Base-by-base conservation (phyloP, 2,888 invertebrate genomes). In the Dasysyrphus albostriatus region DNA sequence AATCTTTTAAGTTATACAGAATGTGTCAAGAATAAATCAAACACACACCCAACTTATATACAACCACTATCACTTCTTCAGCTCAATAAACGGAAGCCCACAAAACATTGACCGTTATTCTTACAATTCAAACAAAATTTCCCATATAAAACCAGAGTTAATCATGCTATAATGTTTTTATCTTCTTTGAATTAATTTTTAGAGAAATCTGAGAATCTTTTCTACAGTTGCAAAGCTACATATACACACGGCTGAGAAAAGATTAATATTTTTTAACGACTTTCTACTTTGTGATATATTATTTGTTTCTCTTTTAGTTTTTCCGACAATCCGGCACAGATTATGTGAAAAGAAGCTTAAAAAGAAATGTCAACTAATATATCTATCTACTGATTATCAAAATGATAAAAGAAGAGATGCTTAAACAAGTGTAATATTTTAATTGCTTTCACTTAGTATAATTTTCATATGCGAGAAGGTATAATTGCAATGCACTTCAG, bases 211-310 rank as follows among this genome's bases (percentile, higher is more conserved):
- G 51, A 54, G 29, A 54, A 69, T 39, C 34, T 32, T 49, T 14
- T 16, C 29, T 24, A 1, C 9, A 37, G 34, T n/a, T 54, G 16
- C 16, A 44, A 44, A 61, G 8, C 42, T 16, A 5, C 44, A 32
- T 32, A n/a, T 16, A 9, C 19, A 39, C 19, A 32, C 32, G 9
- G 10, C 24, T 54, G 34, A 39, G 54, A 54, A 51, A 39, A 69
- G 54, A 69, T 69, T 69, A 70, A 49, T 65, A 70, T 72, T 47
- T 69, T 24, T 65, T 56, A 56, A 54, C 63, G 79, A 79, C 83
- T 83, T 74, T 83, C 83, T 83, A 78, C 69, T 51, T 42, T 61
- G 76, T 58, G 32, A 65, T 44, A 56, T 56, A 82, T 70, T 82
- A 54, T 51, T 24, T 69, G 54, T 37, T 32, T 32, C 49, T 39